Evolutionary conservation across 2,113 vertebrate genomes (phyloP), one percentile per base, ranked within the genome.

Genomic region (Numida meleagris): DNA sequence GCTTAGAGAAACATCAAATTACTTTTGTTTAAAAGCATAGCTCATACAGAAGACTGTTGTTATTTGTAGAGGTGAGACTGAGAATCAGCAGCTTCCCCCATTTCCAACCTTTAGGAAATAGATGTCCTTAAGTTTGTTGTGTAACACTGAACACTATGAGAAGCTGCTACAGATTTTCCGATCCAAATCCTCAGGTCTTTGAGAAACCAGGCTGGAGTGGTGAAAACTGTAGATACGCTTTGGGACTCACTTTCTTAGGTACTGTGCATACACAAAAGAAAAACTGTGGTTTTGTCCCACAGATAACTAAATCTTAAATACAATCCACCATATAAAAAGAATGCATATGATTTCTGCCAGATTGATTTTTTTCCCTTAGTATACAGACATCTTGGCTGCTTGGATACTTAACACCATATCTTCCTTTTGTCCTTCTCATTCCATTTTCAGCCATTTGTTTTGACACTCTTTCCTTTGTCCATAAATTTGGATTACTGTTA

Each of bases 321-420:
- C 25, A n/a, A 48, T 1, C 43, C 31, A 40, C 1, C 0, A 0
- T 76, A 51, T 70, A 59, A 82, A 75, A 63, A 40, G 4, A 6
- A 3, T 61, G 29, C 36, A 53, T 78, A 76, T 34, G 14, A 31
- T 88, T 77, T 78, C 40, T 84, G 11, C n/a, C 8, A 58, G 10
- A 2, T 4, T 82, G 6, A 2, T 55, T 0, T n/a, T 68, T 77
- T 86, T 53, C 38, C 4, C 17, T 74, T 36, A 48, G 4, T 21
- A 2, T 71, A 5, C 16, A 61, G 40, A 42, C 12, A 34, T 36
- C 18, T n/a, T 55, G 73, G 15, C 21, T 48, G 40, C 78, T 59
- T 20, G 6, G 17, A 27, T 58, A 50, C 82, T 82, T 86, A 38
- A 25, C 1, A 2, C 3, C 7, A 13, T 33, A 63, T 76, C 31